phyloP scores from a whole-genome alignment of 2,888 invertebrate genomes.

The Antheraea assamensis region DNA sequence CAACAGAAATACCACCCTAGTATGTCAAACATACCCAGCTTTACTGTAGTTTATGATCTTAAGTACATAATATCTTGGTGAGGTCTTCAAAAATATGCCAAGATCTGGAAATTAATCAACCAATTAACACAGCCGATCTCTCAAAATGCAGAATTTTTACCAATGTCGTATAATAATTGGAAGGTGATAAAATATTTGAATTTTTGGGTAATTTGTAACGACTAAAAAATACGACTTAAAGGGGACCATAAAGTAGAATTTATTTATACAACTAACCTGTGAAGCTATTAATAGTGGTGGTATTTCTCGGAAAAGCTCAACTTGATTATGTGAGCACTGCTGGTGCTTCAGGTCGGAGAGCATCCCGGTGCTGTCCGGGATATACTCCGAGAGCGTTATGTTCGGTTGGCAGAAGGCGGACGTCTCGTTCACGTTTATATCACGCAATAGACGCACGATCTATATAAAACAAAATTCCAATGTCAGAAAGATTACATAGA shows the following conservation, averaged over 20 bases:
- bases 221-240: neutral
- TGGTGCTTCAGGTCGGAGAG: slow-evolving; percentile 52
- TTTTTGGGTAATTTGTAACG: too few relatives aligned
- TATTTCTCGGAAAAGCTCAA: slow-evolving; percentile 54
- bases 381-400: slow-evolving; percentile 61
- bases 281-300: slow-evolving; percentile 64
- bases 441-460: slow-evolving; percentile 70
- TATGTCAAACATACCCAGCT: neutral
- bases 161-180: too few relatives aligned
- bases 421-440: slow-evolving; percentile 61
- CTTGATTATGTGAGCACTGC: slow-evolving; percentile 47
- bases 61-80: too few relatives aligned
- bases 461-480: slow-evolving; percentile 31
- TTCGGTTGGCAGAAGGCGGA: slow-evolving; percentile 57
- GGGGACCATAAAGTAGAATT: neutral
- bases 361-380: slow-evolving; percentile 61
- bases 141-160: too few relatives aligned
- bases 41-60: too few relatives aligned
- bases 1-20: too few relatives aligned
- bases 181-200: too few relatives aligned
- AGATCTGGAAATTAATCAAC: too few relatives aligned
- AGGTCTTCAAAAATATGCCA: too few relatives aligned
- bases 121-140: too few relatives aligned
- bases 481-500: neutral
- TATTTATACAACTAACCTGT: slow-evolving; percentile 51